Conservation (phyloP, 2,888 invertebrate species). For the Luffia ferchaultella region DNA sequence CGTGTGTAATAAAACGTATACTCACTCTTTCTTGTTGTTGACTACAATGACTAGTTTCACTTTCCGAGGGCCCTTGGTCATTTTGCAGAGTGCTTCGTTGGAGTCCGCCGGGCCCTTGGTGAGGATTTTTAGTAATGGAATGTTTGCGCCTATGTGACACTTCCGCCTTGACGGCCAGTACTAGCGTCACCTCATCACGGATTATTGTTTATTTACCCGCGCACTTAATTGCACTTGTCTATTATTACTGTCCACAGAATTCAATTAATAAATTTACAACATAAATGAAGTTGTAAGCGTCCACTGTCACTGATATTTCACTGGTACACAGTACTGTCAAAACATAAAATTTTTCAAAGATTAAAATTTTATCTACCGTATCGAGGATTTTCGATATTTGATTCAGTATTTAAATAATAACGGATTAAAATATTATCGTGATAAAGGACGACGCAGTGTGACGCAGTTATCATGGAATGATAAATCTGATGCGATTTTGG, state of each 20-base stretch:
- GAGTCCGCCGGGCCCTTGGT: slow-evolving; percentile 56
- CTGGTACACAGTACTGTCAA: neutral
- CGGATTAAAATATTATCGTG: neutral
- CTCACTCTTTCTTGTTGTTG: slow-evolving; percentile 67
- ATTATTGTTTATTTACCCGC: no score
- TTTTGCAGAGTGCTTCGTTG: slow-evolving; percentile 58
- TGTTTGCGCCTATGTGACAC: slow-evolving; percentile 41
- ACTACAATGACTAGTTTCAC: slow-evolving; percentile 67
- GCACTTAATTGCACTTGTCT: slow-evolving; percentile 34
- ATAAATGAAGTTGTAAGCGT: no score
- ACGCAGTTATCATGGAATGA: neutral
- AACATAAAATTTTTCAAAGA: neutral
- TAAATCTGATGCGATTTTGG: neutral
- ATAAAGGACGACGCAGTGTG: neutral
- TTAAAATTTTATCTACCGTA: neutral
- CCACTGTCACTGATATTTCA: neutral
- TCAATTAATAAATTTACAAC: no score
- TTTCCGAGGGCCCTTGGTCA: slow-evolving; percentile 68
- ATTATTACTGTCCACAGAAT: no score
- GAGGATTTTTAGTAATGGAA: slow-evolving; percentile 59
- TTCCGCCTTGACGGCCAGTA: slow-evolving; percentile 37
- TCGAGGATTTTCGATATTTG: neutral
- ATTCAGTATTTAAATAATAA: neutral
- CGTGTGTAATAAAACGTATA: slow-evolving; percentile 23
- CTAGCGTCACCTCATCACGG: slow-evolving; percentile 47